Evolutionary conservation across 2,888 invertebrate species (phyloP), one percentile per base, ranked within the genome.

Genomic region (Hymenopus coronatus): DNA sequence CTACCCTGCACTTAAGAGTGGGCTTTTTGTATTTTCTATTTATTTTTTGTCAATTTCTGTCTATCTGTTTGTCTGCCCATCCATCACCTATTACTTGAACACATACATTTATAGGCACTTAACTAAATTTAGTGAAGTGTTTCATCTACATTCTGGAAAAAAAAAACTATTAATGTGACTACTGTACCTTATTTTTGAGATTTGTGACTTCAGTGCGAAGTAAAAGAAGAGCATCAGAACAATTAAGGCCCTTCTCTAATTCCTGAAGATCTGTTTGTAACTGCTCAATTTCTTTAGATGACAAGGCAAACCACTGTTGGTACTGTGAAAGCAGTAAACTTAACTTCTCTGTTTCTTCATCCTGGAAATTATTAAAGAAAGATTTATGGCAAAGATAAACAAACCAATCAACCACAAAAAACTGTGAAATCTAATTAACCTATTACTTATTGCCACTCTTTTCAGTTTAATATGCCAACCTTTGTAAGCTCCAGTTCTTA

Each of bases 291-390:
- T 97, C 97, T 91, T 96, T 95, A 89, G 96, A 94, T 28, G 97
- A 96, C 91, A 97, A 94, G 89, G 95, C 95, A 92, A 97, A 97
- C 96, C 97, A 97, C 91, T 96, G 96, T 91, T 96, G 95, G 92
- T 96, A 97, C 91, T 96, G 95, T 88, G 94, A 93, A 85, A 96
- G 92, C 88, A 93, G 93, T 92, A 93, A 91, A 88, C 92, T 92
- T 91, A 92, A 33, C 15, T 84, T 94, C 85, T 94, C 94, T 84
- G 94, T 92, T 30, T 94, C 92, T 28, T 90, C 88, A 89, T 92
- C 92, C 87, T 92, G 91, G 20, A 88, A 82, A 70, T 70, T 3
- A 70, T 70, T 70, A 0, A 70, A 70, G 6, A 70, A 70, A 40
- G 40, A 40, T 12, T 40, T 40, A 40, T 40, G 40, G 12, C 12